Base-by-base conservation (phyloP, 2,113 vertebrate genomes). In the Leucoraja erinaceus region DNA sequence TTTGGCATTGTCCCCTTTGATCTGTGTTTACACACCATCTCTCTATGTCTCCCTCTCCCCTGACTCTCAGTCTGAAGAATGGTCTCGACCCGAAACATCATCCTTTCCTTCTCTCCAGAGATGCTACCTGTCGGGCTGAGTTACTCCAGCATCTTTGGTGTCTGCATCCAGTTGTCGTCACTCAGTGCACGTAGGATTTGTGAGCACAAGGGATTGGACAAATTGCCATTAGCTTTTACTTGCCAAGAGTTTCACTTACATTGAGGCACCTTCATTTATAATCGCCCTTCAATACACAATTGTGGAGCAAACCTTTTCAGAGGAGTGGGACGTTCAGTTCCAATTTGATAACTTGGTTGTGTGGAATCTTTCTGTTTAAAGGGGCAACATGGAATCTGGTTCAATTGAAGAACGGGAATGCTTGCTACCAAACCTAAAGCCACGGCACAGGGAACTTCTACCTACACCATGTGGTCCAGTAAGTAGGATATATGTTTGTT, bases 381-480 rank as follows among this genome's bases (percentile, higher is more conserved):
- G 90, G 68, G 31, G 6, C 10, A 91, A 68, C 33, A 72, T 96
- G 93, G 93, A 70, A 38, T 86, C 75, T 92, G 93, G 25, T 93
- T 93, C 84, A 4, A 93, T 92, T 0, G 94, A 94, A 18, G 93
- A 25, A 18, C 63, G 93, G 0, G 95, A 95, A 0, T 56, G 94
- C 16, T 47, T 94, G 1, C 86, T 95, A 94, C 97, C 96, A n/a
- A 98, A 97, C 94, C 94, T 98, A 93, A 96, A 94, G 59, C 97
- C 97, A 0, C 96, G 97, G 93, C 97, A 97, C 94, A 96, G 94
- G 94, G 96, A 97, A 12, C 96, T 98, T 93, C 96, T 98, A 93
- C 96, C 96, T 0, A 98, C 97, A 0, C 97, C 97, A 74, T 98
- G 97, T 93, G 97, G 97, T 6, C 97, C 97, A 79, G 97, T 98